Evolutionary conservation across 2,888 invertebrate genomes (phyloP).

Genomic region (Eurytoma californica): DNA sequence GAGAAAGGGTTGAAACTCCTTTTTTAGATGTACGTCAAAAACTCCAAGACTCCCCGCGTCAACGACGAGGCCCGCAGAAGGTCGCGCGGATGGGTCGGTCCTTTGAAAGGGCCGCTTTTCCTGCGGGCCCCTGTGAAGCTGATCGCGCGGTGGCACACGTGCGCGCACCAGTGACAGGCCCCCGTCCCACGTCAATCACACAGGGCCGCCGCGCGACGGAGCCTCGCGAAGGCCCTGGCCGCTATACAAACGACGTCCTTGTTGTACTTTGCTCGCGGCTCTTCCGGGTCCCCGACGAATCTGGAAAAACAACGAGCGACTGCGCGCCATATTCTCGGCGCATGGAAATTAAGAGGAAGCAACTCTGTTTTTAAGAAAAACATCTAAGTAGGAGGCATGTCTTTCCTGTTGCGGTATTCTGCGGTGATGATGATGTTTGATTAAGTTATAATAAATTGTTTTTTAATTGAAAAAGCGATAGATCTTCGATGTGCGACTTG

Average conservation of each 20-base stretch:
- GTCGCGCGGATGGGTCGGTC: too few species aligned
- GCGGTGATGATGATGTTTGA: background rate
- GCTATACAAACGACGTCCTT: conserved; percentile 61
- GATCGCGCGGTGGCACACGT: background rate
- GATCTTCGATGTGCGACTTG: too few species aligned
- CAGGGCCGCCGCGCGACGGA: too few species aligned
- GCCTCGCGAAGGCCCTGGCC: conserved; percentile 11
- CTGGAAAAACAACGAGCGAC: background rate
- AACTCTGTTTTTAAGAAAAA: background rate
- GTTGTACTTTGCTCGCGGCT: conserved; percentile 34
- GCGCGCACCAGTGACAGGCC: conserved; percentile 18
- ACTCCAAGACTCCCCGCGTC: too few species aligned
- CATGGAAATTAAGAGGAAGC: background rate
- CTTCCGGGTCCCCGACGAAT: background rate
- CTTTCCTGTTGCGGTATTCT: background rate
- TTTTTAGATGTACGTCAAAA: too few species aligned
- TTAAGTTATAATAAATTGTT: background rate
- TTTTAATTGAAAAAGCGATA: background rate
- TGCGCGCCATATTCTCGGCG: too few species aligned
- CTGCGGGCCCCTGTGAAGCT: conserved; percentile 5
- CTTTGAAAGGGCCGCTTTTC: conserved; percentile 27
- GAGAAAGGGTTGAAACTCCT: too few species aligned
- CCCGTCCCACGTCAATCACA: conserved; percentile 67
- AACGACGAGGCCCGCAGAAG: too few species aligned
- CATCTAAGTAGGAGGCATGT: background rate